Base-by-base conservation (phyloP, 2,113 vertebrate species). In the Gasterosteus aculeatus region DNA sequence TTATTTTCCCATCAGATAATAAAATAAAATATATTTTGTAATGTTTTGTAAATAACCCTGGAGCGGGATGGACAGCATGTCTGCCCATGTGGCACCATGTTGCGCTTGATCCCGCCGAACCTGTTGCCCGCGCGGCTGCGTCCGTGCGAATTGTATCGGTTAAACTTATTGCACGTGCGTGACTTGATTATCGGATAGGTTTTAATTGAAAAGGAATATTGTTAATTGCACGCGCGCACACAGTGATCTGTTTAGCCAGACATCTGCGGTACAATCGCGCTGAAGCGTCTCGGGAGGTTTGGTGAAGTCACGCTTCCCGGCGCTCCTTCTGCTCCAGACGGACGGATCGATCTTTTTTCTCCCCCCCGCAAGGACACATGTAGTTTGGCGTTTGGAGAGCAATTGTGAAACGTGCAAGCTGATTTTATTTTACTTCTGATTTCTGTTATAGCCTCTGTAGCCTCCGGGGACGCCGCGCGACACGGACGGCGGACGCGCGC, bases 271-370 rank as follows among this genome's bases (percentile, higher is more conserved):
- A 79, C 51, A 78, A 77, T 67, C 72, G 69, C 29, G 57, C 79
- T 42, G 26, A 39, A 63, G 54, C 4, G 88, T 88, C 88, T 88
- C 87, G 58, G 77, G 87, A 78, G 90, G 83, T 78, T 89, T 87
- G 81, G 41, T 39, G 73, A 54, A 78, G 88, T 92, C 90, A 90
- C 87, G 89, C 87, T 87, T 83, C 86, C 71, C 70, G 78, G 85
- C 59, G 73, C 85, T 77, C 60, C 81, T 81, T 83, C 85, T 78
- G 76, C 57, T 83, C 85, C 88, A 91, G 87, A 87, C 88, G 90
- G 71, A 83, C 38, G 47, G 39, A 87, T 90, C 84, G 87, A 91
- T 87, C 15, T 49, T 58, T 72, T 84, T 29, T 58, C 71, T 85
- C 33, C 80, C 12, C 67, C 72, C 72, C 83, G 44, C 76, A 82